These are phyloP conservation scores for Mamestra brassicae DNA, from an alignment of 2,888 invertebrate species.

Conservation along the genomic window DNA sequence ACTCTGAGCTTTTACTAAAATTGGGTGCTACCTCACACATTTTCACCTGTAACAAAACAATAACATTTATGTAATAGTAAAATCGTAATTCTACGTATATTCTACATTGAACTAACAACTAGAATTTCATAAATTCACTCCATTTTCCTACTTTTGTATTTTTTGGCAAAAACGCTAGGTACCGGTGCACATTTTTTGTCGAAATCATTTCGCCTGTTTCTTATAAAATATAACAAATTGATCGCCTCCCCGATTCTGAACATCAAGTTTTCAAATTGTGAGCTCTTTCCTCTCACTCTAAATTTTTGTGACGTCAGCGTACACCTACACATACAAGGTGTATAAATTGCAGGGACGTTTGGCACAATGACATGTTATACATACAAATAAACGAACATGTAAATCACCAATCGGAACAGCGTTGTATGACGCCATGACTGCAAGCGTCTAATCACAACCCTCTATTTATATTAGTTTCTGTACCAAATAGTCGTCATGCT, in stretches of 20 bases:
- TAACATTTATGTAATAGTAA: background rate
- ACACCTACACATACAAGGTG: background rate
- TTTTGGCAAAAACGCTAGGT: background rate
- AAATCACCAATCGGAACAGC: slow-evolving; percentile 12
- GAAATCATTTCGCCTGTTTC: background rate
- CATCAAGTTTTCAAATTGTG: background rate
- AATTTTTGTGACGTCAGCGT: slow-evolving; percentile 15
- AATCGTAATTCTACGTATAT: too few relatives aligned
- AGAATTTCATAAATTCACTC: background rate
- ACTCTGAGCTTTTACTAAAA: too few relatives aligned
- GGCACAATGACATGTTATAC: slow-evolving; percentile 4
- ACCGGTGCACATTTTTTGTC: background rate
- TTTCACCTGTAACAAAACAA: background rate
- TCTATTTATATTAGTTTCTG: background rate
- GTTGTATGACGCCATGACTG: background rate
- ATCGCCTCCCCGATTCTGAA: background rate
- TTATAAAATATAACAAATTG: background rate
- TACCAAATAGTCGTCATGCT: background rate
- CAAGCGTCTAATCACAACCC: background rate
- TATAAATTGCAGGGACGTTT: background rate
- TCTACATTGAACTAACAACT: background rate
- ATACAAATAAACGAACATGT: slow-evolving; percentile 16
- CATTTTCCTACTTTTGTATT: too few relatives aligned
- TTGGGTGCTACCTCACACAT: too few relatives aligned
- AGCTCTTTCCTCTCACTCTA: background rate